Evolutionary conservation across 2,113 vertebrate genomes (phyloP).

Genomic region (Patagioenas fasciata): DNA sequence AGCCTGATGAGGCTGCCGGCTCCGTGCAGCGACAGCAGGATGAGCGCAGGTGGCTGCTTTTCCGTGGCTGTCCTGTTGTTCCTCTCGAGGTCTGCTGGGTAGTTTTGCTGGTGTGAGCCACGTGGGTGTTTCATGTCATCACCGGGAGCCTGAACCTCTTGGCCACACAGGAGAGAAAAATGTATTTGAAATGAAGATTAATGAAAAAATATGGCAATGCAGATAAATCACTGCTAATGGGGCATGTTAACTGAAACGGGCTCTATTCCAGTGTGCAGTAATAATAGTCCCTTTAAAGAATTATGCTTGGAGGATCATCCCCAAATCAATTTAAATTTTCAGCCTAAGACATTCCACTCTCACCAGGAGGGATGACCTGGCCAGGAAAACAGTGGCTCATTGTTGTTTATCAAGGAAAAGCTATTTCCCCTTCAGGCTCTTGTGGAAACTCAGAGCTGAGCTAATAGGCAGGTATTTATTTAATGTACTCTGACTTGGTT

Average conservation of each 20-base stretch:
- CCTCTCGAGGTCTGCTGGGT: rapidly evolving
- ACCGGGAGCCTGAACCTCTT: neutral
- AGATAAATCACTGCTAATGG: conserved; percentile 16
- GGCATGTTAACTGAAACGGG: neutral
- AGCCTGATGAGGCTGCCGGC: neutral
- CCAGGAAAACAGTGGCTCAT: neutral
- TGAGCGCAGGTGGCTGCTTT: neutral
- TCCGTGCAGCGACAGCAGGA: neutral
- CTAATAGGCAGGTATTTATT: neutral
- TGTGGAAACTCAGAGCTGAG: neutral
- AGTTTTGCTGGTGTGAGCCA: neutral
- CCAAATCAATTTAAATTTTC: neutral
- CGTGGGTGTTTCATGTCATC: neutral
- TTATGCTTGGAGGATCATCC: neutral
- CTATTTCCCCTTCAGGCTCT: neutral
- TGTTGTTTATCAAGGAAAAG: neutral
- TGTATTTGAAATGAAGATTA: neutral
- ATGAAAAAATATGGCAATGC: neutral
- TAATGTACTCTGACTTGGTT: neutral
- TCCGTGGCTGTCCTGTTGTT: neutral
- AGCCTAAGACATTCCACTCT: neutral
- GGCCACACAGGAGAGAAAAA: neutral
- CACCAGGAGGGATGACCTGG: neutral
- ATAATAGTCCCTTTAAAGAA: neutral
- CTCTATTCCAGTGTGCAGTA: neutral